Percentiles rank a stretch among this genome's conserved stretches.
Conservation (phyloP, 2,113 vertebrate genomes). For the Notothenia coriiceps region DNA sequence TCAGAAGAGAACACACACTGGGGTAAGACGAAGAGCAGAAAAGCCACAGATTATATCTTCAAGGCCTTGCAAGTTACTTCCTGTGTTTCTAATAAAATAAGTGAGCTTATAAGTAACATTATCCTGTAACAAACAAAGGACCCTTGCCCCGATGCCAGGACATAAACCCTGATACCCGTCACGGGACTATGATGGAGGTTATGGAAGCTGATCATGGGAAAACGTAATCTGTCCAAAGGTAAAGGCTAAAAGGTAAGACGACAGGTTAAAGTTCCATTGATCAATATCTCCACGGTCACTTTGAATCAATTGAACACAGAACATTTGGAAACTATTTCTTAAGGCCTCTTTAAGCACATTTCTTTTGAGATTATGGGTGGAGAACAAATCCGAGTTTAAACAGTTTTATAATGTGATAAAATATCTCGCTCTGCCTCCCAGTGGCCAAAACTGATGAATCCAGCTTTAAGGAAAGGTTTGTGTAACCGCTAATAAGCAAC, state of each 20-base stretch:
- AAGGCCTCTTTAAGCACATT: neutral
- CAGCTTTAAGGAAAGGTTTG: conserved; percentile 20
- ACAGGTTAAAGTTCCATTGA: conserved; percentile 16
- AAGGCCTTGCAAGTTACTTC: neutral
- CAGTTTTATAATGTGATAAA: neutral
- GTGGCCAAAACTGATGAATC: neutral
- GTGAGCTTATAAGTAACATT: neutral
- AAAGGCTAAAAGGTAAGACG: neutral
- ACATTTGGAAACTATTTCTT: neutral
- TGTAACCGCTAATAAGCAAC: neutral
- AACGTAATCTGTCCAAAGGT: neutral
- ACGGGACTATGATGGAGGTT: conserved; percentile 1
- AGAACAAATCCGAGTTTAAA: neutral
- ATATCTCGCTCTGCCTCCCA: neutral
- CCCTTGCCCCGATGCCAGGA: neutral
- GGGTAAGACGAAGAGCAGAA: neutral
- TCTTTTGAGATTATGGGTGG: conserved; percentile 1
- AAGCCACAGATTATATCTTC: neutral
- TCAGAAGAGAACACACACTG: neutral
- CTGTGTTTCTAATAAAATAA: neutral
- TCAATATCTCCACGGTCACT: conserved; percentile 3
- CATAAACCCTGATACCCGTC: neutral
- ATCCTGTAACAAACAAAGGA: neutral
- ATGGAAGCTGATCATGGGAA: neutral
- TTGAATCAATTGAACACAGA: neutral